Evolutionary conservation across 2,888 invertebrate genomes (phyloP).

Genomic region (Drosophila kuntzei): DNA sequence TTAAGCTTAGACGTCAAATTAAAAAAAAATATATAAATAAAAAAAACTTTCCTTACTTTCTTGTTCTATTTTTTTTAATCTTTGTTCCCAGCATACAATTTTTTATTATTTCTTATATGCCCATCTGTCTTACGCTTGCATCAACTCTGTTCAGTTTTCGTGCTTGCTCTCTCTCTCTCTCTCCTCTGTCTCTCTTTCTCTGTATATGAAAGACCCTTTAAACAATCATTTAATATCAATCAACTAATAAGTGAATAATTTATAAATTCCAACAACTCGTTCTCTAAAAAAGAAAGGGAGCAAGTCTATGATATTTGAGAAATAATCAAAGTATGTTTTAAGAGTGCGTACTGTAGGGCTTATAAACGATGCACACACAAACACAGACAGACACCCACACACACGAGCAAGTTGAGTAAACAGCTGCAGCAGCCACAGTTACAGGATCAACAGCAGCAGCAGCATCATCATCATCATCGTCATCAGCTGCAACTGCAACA

Average conservation of each 20-base stretch:
- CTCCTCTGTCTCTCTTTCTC: too few relatives aligned
- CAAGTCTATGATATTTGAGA: not conserved
- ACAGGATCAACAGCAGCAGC: slow-evolving; percentile 13
- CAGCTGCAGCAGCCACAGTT: slow-evolving; percentile 49
- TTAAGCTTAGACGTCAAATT: too few relatives aligned
- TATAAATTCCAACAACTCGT: not conserved
- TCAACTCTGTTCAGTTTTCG: too few relatives aligned
- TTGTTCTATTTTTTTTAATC: too few relatives aligned
- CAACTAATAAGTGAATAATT: not conserved
- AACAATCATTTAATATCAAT: not conserved
- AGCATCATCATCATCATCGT: slow-evolving; percentile 22
- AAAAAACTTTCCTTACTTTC: too few relatives aligned
- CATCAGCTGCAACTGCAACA: slow-evolving; percentile 28
- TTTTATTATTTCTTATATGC: too few relatives aligned
- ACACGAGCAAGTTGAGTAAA: slow-evolving; percentile 35
- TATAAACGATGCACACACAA: slow-evolving; percentile 21
- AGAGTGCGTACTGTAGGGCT: slow-evolving; percentile 12
- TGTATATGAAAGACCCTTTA: too few relatives aligned
- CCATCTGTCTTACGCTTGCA: too few relatives aligned
- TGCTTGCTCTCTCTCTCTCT: not conserved
- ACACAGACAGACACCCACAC: slow-evolving; percentile 5
- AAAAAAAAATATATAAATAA: too few relatives aligned
- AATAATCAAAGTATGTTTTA: not conserved
- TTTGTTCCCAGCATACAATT: too few relatives aligned
- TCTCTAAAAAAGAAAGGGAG: not conserved